A percentile compares a stretch with the other conserved stretches of the same genome.
phyloP scores from a whole-genome alignment of 2,888 invertebrate species.

The Cheilosia grossa region DNA sequence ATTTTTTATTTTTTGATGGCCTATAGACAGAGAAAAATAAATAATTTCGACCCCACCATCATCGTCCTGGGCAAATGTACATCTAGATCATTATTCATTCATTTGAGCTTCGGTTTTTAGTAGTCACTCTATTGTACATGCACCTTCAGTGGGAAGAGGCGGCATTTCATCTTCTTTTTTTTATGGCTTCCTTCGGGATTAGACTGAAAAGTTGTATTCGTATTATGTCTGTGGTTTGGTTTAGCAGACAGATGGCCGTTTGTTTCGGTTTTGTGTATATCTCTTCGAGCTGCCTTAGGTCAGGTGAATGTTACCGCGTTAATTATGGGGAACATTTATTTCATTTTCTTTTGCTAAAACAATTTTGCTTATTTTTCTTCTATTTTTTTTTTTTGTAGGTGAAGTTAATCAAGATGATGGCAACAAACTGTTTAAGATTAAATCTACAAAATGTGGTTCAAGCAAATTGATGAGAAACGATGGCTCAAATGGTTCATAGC shows the following conservation, averaged over 20 bases:
- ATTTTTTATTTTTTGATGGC: neutral
- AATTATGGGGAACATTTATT: slow-evolving; percentile 37
- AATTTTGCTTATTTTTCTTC: neutral
- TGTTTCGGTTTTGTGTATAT: slow-evolving; percentile 19
- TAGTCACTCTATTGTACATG: slow-evolving; percentile 26
- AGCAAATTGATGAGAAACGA: slow-evolving; percentile 16
- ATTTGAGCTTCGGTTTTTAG: slow-evolving; percentile 42
- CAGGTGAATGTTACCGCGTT: slow-evolving; percentile 52
- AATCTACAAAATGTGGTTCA: slow-evolving; percentile 16
- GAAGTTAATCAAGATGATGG: neutral
- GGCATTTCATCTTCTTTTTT: slow-evolving; percentile 1
- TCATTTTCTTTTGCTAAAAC: neutral
- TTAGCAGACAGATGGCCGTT: slow-evolving; percentile 34
- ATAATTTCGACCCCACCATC: neutral
- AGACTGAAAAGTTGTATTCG: slow-evolving; percentile 24
- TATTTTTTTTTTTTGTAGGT: too few species aligned
- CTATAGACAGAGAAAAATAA: slow-evolving; percentile 2
- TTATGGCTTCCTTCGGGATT: slow-evolving; percentile 2
- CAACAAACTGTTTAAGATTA: neutral
- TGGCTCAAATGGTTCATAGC: neutral
- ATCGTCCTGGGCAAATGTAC: slow-evolving; percentile 25
- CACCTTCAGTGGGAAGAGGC: neutral
- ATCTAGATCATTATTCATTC: slow-evolving; percentile 70
- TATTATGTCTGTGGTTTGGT: slow-evolving; percentile 52
- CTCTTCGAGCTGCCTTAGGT: slow-evolving; percentile 11